Base-by-base conservation (phyloP, 2,113 vertebrate species). In the Galeopterus variegatus region DNA sequence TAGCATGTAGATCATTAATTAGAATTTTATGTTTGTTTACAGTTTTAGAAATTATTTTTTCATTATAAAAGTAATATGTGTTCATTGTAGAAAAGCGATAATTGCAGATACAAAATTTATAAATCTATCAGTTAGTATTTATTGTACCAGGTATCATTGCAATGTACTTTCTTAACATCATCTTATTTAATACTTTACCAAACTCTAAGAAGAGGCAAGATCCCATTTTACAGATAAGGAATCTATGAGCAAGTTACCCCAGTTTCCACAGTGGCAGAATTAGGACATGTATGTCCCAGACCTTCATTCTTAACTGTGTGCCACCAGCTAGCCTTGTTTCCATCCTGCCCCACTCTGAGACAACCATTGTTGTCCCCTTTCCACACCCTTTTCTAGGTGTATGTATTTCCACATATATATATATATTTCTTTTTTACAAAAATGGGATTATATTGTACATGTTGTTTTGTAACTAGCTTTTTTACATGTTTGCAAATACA, bases 1-100 rank as follows among this genome's bases (percentile, higher is more conserved):
- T 88, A 88, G 8, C 41, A 31, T 60, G 18, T 45, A 14, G 80
- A 28, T 93, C 67, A 67, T 77, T 62, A 83, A 80, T 88, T 93
- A 23, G 8, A 92, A 83, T 69, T 91, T 48, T 52, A 1, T 67
- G 80, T 91, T 93, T 93, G 64, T 70, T 93, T 88, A 67, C 11
- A n/a, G 48, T 87, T 72, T 64, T n/a, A 64, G 26, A 54, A 77
- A 11, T 89, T 19, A 67, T 24, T 60, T 58, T 67, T 84, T 56
- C 77, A 72, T 94, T 82, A 65, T 76, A 72, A 50, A 94, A 83
- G 45, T 36, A 64, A 50, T 64, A n/a, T 3, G 4, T 79, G 1
- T 65, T 72, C 23, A 62, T 56, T 60, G 12, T 64, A 81, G n/a
- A 64, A 92, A 91, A 69, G 45, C 82, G n/a, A 6, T 60, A 90